Evolutionary conservation across 2,888 invertebrate species (phyloP).

Genomic region (Peribatodes rhomboidaria): DNA sequence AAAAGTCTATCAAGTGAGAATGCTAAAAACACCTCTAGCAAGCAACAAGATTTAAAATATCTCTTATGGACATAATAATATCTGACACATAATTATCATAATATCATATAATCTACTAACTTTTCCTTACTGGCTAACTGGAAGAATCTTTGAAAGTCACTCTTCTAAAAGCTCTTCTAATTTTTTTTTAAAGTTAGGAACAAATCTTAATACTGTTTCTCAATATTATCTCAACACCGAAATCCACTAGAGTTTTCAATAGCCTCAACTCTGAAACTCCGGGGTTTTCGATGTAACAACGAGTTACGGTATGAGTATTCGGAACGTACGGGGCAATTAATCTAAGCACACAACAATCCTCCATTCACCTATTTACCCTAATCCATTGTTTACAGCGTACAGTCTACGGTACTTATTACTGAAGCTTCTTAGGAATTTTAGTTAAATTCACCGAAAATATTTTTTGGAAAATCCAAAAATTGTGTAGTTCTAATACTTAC

Average conservation of each 20-base stretch:
- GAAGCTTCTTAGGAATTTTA: background rate
- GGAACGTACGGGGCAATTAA: constrained; percentile 31
- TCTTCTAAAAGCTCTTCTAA: too few relatives aligned
- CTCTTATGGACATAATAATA: too few relatives aligned
- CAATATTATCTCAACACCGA: background rate
- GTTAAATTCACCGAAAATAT: background rate
- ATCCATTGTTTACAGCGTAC: constrained; percentile 33
- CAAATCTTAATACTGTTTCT: background rate
- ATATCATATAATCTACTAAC: too few relatives aligned
- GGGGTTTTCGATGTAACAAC: background rate
- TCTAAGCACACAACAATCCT: constrained; percentile 27
- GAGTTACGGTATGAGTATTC: constrained; percentile 11
- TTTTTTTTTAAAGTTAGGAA: too few relatives aligned
- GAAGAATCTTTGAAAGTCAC: too few relatives aligned
- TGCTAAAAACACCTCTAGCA: too few relatives aligned
- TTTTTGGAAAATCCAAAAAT: too few relatives aligned
- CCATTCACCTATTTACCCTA: constrained; percentile 33
- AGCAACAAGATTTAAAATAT: too few relatives aligned
- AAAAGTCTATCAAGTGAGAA: too few relatives aligned
- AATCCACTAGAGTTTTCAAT: constrained; percentile 15
- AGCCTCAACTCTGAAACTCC: background rate
- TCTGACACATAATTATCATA: too few relatives aligned
- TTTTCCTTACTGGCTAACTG: too few relatives aligned
- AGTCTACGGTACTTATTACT: background rate
- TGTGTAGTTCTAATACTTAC: too few relatives aligned